Evolutionary conservation across 2,888 invertebrate species (phyloP).

Genomic region (Apamea sordens): DNA sequence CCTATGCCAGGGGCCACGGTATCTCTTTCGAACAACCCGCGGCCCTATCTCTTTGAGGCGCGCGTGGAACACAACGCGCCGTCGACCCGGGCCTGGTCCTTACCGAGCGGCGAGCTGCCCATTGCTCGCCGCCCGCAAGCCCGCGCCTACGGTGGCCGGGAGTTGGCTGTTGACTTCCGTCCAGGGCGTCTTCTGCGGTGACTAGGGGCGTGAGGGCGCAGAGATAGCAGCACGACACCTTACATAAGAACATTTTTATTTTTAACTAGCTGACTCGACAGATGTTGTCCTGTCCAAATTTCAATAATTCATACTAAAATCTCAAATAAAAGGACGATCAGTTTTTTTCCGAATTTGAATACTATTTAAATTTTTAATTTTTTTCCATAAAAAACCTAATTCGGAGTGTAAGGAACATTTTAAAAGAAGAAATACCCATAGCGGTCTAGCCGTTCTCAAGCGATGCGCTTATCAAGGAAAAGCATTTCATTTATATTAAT

Average conservation of each 20-base stretch:
- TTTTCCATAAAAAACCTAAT: neutral
- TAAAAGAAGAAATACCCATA: neutral
- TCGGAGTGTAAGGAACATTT: neutral
- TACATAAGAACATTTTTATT: neutral
- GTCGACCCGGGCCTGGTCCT: too few relatives aligned
- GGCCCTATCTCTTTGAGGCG: too few relatives aligned
- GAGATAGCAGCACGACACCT: neutral
- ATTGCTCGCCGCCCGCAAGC: too few relatives aligned
- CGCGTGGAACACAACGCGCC: too few relatives aligned
- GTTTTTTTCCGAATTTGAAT: neutral
- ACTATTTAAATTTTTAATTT: neutral
- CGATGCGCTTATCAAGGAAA: neutral
- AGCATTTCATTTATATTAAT: neutral
- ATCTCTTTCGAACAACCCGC: too few relatives aligned
- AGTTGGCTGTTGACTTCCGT: too few relatives aligned
- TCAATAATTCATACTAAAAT: neutral
- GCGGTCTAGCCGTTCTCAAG: neutral
- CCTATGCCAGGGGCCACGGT: too few relatives aligned
- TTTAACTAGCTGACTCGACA: neutral
- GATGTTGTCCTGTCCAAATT: too few relatives aligned
- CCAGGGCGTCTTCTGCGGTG: too few relatives aligned
- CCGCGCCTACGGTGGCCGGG: too few relatives aligned
- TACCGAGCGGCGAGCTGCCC: too few relatives aligned
- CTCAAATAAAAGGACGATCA: neutral
- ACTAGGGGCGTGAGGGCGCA: too few relatives aligned